Base-by-base conservation (phyloP, 1,140 invertebrate species). In the Magallana ariakensis region DNA sequence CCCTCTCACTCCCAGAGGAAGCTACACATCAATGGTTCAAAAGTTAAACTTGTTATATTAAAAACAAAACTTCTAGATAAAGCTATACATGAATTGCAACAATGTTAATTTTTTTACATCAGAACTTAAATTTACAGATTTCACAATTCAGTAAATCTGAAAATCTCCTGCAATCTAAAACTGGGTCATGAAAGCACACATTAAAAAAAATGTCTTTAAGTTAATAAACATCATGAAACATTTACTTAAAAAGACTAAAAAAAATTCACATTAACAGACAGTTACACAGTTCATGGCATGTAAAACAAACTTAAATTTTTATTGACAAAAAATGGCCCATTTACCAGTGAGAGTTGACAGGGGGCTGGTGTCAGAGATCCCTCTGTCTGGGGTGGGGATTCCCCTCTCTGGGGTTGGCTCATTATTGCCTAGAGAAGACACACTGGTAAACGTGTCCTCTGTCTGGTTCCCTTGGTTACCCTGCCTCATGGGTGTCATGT, bases 321-420 rank as follows among this genome's bases (percentile, higher is more conserved):
- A 62, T 3, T 3, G 60, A 62, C 60, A 62, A 19, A 62, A 62
- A 54, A 19, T 19, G 54, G 54, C 16, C n/a, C 3, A 55, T 5
- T 55, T 82, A 91, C 97, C 97, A 19, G 97, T 98, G 13, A 98
- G 94, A 0, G 97, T 98, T 9, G 97, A 98, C 87, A 97, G 96
- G 22, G 97, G 97, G 94, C 97, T 98, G 7, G 97, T 97, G 90
- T 98, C 98, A 75, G 96, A 96, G 0, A 97, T 96, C n/a, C 95
- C 92, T 62, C 89, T 93, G 91, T 97, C 93, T 46, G 91, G 92
- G 19, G 66, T 75, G 22, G 96, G 96, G 0, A 97, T 96, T 22
- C 95, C 92, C 62, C 89, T 93, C 91, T 97, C 93, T 26, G 91
- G 92, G 10, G 93, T 96, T 1, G 96, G 96, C 83, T 98, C 97